Evolutionary conservation across 2,113 vertebrate genomes (phyloP).

Genomic region (Myiagra hebetior): DNA sequence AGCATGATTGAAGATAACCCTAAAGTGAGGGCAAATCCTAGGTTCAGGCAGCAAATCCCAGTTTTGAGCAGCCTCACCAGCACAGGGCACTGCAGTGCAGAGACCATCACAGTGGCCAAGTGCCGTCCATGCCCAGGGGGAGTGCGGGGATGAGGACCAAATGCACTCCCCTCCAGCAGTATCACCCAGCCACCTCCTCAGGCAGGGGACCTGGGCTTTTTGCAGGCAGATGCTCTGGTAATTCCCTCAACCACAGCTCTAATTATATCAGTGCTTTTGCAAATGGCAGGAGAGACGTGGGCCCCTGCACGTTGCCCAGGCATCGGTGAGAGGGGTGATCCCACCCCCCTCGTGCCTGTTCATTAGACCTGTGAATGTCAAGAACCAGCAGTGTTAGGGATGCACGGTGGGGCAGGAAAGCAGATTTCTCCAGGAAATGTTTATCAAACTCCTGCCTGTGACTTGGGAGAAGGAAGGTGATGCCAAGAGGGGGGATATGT

Average conservation of each 20-base stretch:
- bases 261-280: constrained; percentile 36
- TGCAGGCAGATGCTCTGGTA: neutral
- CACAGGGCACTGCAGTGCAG: neutral
- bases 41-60: neutral
- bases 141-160: neutral
- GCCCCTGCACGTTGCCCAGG: constrained; percentile 20
- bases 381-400: neutral
- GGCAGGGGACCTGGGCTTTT: neutral
- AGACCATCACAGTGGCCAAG: rapidly evolving
- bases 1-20: neutral
- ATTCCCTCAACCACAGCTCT: constrained; percentile 38
- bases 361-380: rapidly evolving
- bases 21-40: neutral
- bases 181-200: neutral
- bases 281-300: constrained; percentile 11
- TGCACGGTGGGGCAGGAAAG: neutral
- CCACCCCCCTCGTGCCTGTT: rapidly evolving
- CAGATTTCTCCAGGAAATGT: rapidly evolving
- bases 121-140: rapidly evolving
- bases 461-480: neutral
- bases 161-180: neutral
- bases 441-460: neutral
- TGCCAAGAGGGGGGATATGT: rapidly evolving
- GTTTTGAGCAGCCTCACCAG: neutral
- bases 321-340: neutral